Evolutionary conservation across 2,797 vertebrate genomes (phyloP).

Genomic region (Channallabes apus): DNA sequence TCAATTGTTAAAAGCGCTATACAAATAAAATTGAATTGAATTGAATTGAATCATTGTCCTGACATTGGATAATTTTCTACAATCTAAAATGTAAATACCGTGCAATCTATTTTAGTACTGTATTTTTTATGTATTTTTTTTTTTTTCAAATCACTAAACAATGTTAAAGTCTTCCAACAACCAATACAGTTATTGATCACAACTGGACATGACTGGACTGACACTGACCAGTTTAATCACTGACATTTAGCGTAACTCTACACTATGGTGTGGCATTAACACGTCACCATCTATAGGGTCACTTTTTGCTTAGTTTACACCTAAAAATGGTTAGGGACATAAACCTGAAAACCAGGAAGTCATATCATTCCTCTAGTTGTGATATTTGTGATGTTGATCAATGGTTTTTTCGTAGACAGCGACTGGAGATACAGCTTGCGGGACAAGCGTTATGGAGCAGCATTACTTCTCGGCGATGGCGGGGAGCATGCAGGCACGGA

Average conservation of each 20-base stretch:
- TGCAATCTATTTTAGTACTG: constrained; percentile 32
- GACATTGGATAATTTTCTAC: constrained; percentile 1
- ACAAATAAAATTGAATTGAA: too few species aligned
- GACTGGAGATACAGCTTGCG: background rate
- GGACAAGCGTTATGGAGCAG: background rate
- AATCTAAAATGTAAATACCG: constrained; percentile 35
- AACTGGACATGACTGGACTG: constrained; percentile 51
- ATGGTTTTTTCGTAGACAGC: background rate
- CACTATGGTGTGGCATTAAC: constrained; percentile 47
- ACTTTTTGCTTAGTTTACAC: constrained; percentile 47
- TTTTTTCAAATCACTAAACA: constrained; percentile 38
- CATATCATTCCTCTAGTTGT: constrained; percentile 34
- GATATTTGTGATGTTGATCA: constrained; percentile 27
- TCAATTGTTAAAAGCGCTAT: too few species aligned
- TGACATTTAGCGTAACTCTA: constrained; percentile 52
- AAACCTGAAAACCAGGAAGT: constrained; percentile 44
- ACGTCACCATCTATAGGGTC: constrained; percentile 52
- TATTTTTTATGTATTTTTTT: constrained; percentile 9
- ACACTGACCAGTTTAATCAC: constrained; percentile 50
- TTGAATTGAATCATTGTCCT: constrained; percentile 1
- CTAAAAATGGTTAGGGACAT: constrained; percentile 47
- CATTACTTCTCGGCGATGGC: constrained; percentile 80
- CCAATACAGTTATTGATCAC: constrained; percentile 51
- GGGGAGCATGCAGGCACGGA: constrained; percentile 80
- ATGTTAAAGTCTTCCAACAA: constrained; percentile 53